Base-by-base conservation (phyloP, 2,888 invertebrate species). In the Chirona hameri region DNA sequence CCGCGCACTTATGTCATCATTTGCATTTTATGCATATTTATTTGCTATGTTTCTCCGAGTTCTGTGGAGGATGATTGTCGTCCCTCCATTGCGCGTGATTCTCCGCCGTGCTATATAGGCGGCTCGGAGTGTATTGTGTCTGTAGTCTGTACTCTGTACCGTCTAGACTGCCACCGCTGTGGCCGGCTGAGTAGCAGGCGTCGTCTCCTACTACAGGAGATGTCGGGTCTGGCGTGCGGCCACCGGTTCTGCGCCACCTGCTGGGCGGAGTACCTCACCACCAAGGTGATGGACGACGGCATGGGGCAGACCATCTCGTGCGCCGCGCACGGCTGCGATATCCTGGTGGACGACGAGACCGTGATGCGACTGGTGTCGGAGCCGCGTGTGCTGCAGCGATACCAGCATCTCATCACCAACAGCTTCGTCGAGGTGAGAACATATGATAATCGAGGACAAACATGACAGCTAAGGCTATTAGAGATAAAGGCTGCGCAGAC, bases 201-300 rank as follows among this genome's bases (percentile, higher is more conserved):
- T 12, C 27, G 15, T 52, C 46, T 3, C 18, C 76, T 21, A 10
- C 76, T 9, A 1, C 76, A 96, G 96, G 91, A 94, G 90, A 97
- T 98, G 97, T 96, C 97, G 83, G 97, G 97, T 80, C 90, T 99
- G 86, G 96, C 97, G 89, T 99, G 99, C 90, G 97, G 97, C 84
- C 99, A 99, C 90, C 92, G 95, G 86, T 99, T 98, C 90, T 99
- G 99, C 89, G 93, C 93, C 86, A 92, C 92, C 85, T 99, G 99
- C 89, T 99, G 99, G 99, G 93, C 94, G 86, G 95, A 96, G 90
- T 99, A 99, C 91, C 91, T 99, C 86, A 97, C 97, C 84, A 97
- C 97, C 84, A 99, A 99, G 92, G 98, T 99, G 87, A 95, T 98
- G 93, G 96, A 97, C 89, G 98, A 98, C 89, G 98, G 98, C 85